Conservation (phyloP, 2,113 vertebrate genomes). For the Oreochromis tanganicae region DNA sequence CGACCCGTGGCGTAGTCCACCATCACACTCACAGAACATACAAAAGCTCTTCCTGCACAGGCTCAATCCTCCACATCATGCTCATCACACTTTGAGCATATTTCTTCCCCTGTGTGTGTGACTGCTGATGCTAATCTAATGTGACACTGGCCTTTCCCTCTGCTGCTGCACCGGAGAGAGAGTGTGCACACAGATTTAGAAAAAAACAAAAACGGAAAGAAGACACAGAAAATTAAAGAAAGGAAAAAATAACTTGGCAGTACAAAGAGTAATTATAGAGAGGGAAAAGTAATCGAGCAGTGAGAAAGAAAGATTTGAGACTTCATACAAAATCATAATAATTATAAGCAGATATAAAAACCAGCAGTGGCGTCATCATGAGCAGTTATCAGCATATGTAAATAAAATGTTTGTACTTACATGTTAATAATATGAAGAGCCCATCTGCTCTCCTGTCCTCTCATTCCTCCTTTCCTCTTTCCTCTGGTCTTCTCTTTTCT, state of each 20-base stretch:
- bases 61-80: not conserved
- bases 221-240: not conserved
- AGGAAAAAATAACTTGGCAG: not conserved
- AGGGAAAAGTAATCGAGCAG: not conserved
- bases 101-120: slow-evolving; percentile 8
- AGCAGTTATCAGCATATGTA: not conserved
- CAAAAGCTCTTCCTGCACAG: not conserved
- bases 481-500: not conserved
- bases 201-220: not conserved
- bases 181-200: not conserved
- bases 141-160: slow-evolving; percentile 55
- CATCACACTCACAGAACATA: not conserved
- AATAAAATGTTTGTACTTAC: slow-evolving; percentile 39
- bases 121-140: slow-evolving; percentile 28
- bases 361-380: not conserved
- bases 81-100: slow-evolving; percentile 11
- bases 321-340: not conserved
- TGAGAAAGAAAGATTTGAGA: not conserved
- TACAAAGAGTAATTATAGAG: not conserved
- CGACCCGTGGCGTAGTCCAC: not conserved
- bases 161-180: not conserved
- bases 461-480: not conserved
- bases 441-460: slow-evolving; percentile 23
- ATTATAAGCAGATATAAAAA: not conserved
- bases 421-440: not conserved